These are phyloP conservation scores for Onychomys torridus DNA, from an alignment of 2,797 vertebrate species.

Conservation along the genomic window DNA sequence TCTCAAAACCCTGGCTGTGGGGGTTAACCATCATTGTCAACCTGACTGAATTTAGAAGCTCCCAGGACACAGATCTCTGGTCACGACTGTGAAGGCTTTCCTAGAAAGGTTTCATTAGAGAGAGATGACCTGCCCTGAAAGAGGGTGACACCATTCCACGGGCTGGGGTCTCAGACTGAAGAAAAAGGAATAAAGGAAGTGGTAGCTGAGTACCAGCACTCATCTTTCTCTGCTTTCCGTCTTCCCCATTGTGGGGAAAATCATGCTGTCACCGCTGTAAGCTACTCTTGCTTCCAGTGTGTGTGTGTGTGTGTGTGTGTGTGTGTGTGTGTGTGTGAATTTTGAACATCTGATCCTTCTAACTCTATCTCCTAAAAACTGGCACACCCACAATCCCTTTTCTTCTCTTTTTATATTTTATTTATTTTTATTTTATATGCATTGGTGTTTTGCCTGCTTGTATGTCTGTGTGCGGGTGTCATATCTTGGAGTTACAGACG, in stretches of 20 bases:
- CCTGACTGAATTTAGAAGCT: neutral
- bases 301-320: neutral
- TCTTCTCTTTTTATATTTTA: neutral
- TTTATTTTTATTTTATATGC: neutral
- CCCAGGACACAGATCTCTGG: neutral
- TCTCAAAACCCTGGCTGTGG: neutral
- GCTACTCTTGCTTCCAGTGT: neutral
- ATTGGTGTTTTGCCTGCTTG: neutral
- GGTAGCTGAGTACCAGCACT: no score
- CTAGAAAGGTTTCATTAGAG: neutral
- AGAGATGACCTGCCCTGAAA: neutral
- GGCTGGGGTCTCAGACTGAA: neutral
- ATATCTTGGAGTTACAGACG: neutral
- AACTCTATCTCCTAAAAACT: neutral
- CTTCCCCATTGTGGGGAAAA: neutral
- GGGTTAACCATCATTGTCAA: neutral
- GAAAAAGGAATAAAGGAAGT: neutral
- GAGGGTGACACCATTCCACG: neutral
- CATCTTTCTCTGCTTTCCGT: neutral
- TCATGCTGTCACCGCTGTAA: neutral
- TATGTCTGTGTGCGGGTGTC: neutral
- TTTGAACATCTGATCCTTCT: neutral
- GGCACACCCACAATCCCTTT: neutral
- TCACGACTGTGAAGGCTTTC: neutral
- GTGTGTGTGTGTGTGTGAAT: neutral